Evolutionary conservation across 2,797 vertebrate species (phyloP).

Genomic region (Zalophus californianus): DNA sequence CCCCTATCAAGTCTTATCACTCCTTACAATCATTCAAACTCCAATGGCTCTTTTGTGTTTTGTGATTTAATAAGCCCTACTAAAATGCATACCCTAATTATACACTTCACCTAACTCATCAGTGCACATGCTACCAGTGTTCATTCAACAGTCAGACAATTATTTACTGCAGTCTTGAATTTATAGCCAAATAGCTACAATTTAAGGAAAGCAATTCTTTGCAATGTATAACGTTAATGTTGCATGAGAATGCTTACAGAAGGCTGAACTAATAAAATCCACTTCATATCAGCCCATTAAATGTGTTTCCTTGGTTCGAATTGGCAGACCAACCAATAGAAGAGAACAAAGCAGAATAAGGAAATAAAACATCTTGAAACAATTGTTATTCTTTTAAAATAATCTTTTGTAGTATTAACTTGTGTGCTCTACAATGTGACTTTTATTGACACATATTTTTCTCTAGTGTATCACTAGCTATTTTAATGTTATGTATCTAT

Average conservation of each 20-base stretch:
- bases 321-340: conserved; percentile 38
- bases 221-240: conserved; percentile 66
- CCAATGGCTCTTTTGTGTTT: conserved; percentile 24
- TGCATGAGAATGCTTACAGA: conserved; percentile 76
- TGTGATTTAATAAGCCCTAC: conserved; percentile 67
- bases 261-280: conserved; percentile 75
- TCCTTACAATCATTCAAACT: conserved; percentile 52
- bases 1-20: neutral
- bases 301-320: conserved; percentile 56
- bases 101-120: conserved; percentile 68
- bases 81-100: conserved; percentile 70
- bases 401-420: conserved; percentile 50
- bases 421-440: neutral
- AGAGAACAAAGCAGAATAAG: conserved; percentile 36
- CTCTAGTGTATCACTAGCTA: neutral
- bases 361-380: conserved; percentile 63
- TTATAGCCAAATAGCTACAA: conserved; percentile 65
- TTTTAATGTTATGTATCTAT: conserved; percentile 46
- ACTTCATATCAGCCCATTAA: conserved; percentile 66
- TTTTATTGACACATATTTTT: conserved; percentile 65
- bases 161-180: conserved; percentile 65
- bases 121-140: conserved; percentile 39
- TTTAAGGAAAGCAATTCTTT: conserved; percentile 60
- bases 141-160: conserved; percentile 64
- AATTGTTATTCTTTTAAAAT: conserved; percentile 68